A percentile compares a stretch with the other conserved stretches of the same genome.
phyloP scores from a whole-genome alignment of 2,113 vertebrate genomes.

The Nannobrachium achirus region DNA sequence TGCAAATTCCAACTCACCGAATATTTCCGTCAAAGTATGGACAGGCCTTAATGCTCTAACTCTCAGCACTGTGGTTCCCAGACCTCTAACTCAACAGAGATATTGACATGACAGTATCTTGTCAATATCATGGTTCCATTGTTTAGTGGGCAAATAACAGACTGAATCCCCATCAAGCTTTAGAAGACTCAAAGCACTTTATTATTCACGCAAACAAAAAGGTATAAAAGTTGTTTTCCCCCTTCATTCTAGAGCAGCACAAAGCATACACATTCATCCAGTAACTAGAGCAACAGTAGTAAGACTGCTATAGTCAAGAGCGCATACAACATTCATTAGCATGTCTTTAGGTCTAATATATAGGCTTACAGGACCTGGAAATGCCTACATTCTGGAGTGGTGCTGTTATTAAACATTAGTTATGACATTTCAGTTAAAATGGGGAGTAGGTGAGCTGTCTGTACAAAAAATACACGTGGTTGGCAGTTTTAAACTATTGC shows the following conservation, averaged over 20 bases:
- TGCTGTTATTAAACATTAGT: background rate
- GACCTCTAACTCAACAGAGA: no score
- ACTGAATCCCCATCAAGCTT: slow-evolving; percentile 11
- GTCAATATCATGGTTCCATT: no score
- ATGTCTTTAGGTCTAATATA: background rate
- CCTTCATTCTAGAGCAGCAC: slow-evolving; percentile 35
- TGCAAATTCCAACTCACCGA: no score
- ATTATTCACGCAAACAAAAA: slow-evolving; percentile 48
- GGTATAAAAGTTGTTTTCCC: slow-evolving; percentile 52
- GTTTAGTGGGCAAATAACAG: no score
- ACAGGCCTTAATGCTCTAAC: no score
- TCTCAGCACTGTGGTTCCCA: no score
- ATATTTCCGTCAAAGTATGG: no score
- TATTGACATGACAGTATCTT: no score
- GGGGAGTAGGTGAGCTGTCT: background rate
- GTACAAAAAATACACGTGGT: background rate
- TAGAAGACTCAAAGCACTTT: slow-evolving; percentile 44
- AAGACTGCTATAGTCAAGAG: background rate
- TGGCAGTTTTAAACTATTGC: background rate
- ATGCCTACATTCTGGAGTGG: background rate
- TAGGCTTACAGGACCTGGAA: no score
- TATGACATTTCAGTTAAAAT: background rate
- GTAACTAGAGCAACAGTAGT: background rate
- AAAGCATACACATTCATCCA: slow-evolving; percentile 18
- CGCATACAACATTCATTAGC: background rate